Evolutionary conservation across 2,113 vertebrate species (phyloP).

Genomic region (Collichthys lucidus): DNA sequence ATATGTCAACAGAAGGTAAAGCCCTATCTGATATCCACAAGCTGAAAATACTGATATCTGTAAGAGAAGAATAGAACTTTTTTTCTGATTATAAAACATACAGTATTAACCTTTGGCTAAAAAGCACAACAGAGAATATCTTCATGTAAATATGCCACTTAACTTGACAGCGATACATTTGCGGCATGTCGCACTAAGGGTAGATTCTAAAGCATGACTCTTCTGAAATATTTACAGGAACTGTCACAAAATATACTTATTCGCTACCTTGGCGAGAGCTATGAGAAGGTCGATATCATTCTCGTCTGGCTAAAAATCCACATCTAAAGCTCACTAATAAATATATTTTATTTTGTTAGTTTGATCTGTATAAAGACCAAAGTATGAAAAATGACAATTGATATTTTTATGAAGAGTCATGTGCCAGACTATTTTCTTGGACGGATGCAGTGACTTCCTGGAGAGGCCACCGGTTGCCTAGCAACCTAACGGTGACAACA

Average conservation of each 20-base stretch:
- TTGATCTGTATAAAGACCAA: neutral
- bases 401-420: neutral
- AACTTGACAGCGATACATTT: neutral
- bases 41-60: neutral
- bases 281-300: neutral
- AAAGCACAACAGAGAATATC: neutral
- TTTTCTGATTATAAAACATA: too few species aligned
- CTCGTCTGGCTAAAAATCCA: neutral
- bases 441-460: neutral
- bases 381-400: neutral
- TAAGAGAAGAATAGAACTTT: neutral
- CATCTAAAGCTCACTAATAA: neutral
- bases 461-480: neutral
- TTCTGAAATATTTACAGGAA: neutral
- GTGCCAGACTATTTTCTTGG: neutral
- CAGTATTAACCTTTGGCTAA: neutral
- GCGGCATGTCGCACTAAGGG: neutral
- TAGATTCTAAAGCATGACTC: neutral
- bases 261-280: neutral
- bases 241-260: neutral
- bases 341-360: neutral
- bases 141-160: neutral
- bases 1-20: neutral
- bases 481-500: neutral
- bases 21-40: neutral